Evolutionary conservation across 1,140 invertebrate genomes (phyloP).

Genomic region (Pseudachorutes palmiensis): DNA sequence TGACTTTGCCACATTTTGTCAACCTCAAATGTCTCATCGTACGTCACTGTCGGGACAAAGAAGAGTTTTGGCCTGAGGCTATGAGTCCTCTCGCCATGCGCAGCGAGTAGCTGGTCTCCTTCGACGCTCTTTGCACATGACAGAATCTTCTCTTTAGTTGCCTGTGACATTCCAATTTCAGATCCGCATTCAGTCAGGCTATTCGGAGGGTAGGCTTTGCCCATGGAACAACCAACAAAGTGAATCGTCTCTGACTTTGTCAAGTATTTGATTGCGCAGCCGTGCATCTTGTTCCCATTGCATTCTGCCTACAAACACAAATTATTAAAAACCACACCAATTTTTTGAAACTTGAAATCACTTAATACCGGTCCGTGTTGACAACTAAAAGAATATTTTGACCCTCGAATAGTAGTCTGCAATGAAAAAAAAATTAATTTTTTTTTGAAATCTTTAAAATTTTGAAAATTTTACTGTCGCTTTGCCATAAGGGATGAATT

Average conservation of each 20-base stretch:
- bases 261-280: conserved; percentile 18
- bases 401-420: neutral
- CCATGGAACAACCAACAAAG: conserved; percentile 28
- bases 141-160: conserved; percentile 1
- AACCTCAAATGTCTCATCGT: conserved; percentile 17
- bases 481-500: conserved; percentile 20
- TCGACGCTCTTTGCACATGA: conserved; percentile 10
- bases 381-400: conserved; percentile 10
- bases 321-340: too few species aligned
- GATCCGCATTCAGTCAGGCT: conserved; percentile 5
- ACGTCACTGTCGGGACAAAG: conserved; percentile 30
- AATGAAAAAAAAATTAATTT: neutral
- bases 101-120: conserved; percentile 23
- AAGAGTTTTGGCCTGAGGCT: conserved; percentile 20
- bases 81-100: conserved; percentile 21
- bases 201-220: conserved; percentile 18
- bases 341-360: too few species aligned
- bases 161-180: neutral
- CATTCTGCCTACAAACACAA: conserved; percentile 15
- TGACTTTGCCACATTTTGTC: conserved; percentile 20
- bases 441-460: conserved; percentile 5
- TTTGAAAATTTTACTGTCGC: conserved; percentile 9
- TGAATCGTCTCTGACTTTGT: neutral
- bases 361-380: conserved; percentile 22
- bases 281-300: conserved; percentile 19